phyloP scores from a whole-genome alignment of 2,888 invertebrate genomes.

The Nymphalis c-album region DNA sequence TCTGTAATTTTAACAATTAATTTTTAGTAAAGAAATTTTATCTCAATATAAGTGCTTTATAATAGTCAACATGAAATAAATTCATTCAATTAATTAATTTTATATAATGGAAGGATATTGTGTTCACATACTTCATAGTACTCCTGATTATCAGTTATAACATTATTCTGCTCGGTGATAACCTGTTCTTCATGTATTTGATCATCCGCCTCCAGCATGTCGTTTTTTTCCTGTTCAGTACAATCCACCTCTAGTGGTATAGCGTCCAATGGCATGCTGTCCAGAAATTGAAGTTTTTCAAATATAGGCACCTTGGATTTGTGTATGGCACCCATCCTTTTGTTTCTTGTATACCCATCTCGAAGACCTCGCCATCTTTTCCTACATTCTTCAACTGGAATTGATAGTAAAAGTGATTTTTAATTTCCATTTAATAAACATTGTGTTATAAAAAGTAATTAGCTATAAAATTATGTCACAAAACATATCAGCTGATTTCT shows the following conservation, averaged over 20 bases:
- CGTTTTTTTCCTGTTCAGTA: slow-evolving; percentile 9
- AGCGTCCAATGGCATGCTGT: slow-evolving; percentile 47
- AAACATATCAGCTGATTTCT: neutral
- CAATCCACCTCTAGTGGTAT: slow-evolving; percentile 15
- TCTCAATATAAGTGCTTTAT: neutral
- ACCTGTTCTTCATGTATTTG: slow-evolving; percentile 40
- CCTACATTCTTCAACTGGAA: slow-evolving; percentile 80
- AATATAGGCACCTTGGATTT: slow-evolving; percentile 62
- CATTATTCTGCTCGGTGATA: slow-evolving; percentile 57
- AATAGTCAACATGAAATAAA: neutral
- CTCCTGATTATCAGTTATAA: slow-evolving; percentile 73
- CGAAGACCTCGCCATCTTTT: slow-evolving; percentile 80
- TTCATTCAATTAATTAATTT: neutral
- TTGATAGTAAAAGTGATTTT: slow-evolving; percentile 19
- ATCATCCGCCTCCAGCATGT: slow-evolving; percentile 33
- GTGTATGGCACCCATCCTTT: slow-evolving; percentile 65
- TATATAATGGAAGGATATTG: slow-evolving; percentile 8
- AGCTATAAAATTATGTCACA: too few relatives aligned
- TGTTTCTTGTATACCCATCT: slow-evolving; percentile 78
- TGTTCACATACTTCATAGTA: slow-evolving; percentile 66
- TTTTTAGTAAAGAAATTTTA: neutral
- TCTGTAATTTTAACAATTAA: slow-evolving; percentile 57
- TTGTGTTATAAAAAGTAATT: too few relatives aligned
- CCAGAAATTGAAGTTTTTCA: slow-evolving; percentile 67
- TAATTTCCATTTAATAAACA: too few relatives aligned